Evolutionary conservation across 2,113 vertebrate genomes (phyloP), one percentile per base, ranked within the genome.

Genomic region (Perognathus longimembris): DNA sequence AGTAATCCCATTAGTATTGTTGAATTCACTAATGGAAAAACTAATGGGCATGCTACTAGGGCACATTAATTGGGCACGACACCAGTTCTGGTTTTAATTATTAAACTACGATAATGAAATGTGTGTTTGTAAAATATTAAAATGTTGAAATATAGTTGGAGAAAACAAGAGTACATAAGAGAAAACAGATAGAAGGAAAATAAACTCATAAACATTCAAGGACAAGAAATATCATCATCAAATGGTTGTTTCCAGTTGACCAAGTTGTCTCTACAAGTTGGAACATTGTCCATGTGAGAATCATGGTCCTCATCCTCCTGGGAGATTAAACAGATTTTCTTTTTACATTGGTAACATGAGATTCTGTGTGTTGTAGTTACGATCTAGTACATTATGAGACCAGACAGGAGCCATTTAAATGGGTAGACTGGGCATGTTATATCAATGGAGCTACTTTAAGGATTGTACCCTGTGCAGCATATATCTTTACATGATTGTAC

Each of bases 1-100:
- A 99, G 98, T 99, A 98, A 98, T 99, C 98, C 99, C 99, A 99
- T 99, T 99, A 99, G 98, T 99, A 99, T 99, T 99, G 99, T 99
- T 99, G 98, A 99, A 99, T 99, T 99, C 99, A 98, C 99, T 98
- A 99, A 99, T 99, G 99, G 98, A 98, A 98, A 98, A 99, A 98
- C 99, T 99, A 99, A 99, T 99, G 99, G 99, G 99, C 99, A 99
- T 99, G 99, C 98, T 98, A 99, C 98, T 98, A 98, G 98, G 98
- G 98, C 98, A 99, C 98, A 98, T 98, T 99, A 99, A 99, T 99
- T 99, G 99, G 99, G 98, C 99, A 98, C 99, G 99, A 99, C 99
- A 99, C 98, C 98, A 98, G 99, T 99, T 99, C 99, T 99, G 98
- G 98, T 99, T 99, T 99, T 99, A 99, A 99, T 99, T 99, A 99